Evolutionary conservation across 2,797 vertebrate species (phyloP).

Genomic region (Karalla daura): DNA sequence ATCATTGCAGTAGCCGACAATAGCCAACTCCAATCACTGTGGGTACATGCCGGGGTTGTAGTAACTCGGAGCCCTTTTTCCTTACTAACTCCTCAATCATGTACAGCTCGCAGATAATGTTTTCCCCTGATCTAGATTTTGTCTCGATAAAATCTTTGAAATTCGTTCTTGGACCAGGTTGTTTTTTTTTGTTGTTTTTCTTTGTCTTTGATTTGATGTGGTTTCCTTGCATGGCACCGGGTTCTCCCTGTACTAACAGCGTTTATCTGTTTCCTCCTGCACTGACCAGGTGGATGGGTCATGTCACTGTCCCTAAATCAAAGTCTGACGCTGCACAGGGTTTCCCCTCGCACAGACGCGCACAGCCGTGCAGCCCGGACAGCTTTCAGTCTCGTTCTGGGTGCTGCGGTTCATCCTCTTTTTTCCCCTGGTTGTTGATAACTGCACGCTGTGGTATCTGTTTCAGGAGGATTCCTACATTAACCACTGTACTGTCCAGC

Average conservation of each 20-base stretch:
- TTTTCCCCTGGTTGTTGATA: slow-evolving; percentile 64
- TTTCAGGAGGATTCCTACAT: slow-evolving; percentile 64
- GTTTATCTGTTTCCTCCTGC: slow-evolving; percentile 49
- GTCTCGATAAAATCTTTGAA: slow-evolving; percentile 12
- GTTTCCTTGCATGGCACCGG: slow-evolving; percentile 67
- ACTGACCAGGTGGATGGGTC: slow-evolving; percentile 65
- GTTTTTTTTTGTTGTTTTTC: slow-evolving; percentile 14
- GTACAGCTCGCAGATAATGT: slow-evolving; percentile 51
- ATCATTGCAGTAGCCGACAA: background rate
- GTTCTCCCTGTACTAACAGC: slow-evolving; percentile 68
- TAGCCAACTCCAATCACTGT: background rate
- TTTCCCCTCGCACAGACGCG: slow-evolving; percentile 20
- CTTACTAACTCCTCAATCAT: slow-evolving; percentile 30
- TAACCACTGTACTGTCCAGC: slow-evolving; percentile 53
- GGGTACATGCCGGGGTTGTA: background rate
- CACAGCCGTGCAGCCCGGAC: slow-evolving; percentile 31
- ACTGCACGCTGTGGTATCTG: slow-evolving; percentile 69
- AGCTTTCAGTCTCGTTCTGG: slow-evolving; percentile 40
- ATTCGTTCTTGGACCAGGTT: slow-evolving; percentile 1
- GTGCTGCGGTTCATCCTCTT: slow-evolving; percentile 45
- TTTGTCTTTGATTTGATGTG: slow-evolving; percentile 32
- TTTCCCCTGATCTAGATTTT: slow-evolving; percentile 13
- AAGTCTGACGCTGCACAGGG: background rate
- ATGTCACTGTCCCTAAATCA: background rate
- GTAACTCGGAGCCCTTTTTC: background rate